phyloP scores from a whole-genome alignment of 2,888 invertebrate species.

The Caenorhabditis sp. region DNA sequence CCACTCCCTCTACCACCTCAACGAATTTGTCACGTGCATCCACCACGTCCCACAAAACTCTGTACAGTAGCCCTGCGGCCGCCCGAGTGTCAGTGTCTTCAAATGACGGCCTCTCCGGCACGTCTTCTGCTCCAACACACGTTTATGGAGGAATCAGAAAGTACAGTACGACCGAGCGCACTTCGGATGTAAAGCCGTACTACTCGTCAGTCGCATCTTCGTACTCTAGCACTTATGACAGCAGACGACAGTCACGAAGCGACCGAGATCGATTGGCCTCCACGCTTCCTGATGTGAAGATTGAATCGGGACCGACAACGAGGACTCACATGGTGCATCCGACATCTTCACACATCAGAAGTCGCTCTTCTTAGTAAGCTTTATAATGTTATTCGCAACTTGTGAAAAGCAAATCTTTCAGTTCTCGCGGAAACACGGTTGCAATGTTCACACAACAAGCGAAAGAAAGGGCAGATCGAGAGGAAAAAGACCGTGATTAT shows the following conservation, averaged over 20 bases:
- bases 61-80: slow-evolving; percentile 57
- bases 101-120: slow-evolving; percentile 31
- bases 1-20: slow-evolving; percentile 10
- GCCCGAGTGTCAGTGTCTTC: slow-evolving; percentile 50
- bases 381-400: not conserved
- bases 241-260: slow-evolving; percentile 20
- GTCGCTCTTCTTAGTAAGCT: slow-evolving; percentile 48
- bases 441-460: slow-evolving; percentile 61
- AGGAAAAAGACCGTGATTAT: slow-evolving; percentile 64
- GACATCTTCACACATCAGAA: slow-evolving; percentile 54
- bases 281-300: slow-evolving; percentile 30
- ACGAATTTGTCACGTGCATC: slow-evolving; percentile 30
- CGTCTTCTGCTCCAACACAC: slow-evolving; percentile 18
- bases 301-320: slow-evolving; percentile 48
- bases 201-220: slow-evolving; percentile 9
- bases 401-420: not conserved
- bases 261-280: slow-evolving; percentile 5
- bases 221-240: not conserved
- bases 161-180: slow-evolving; percentile 42
- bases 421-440: slow-evolving; percentile 31
- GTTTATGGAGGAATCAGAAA: slow-evolving; percentile 42
- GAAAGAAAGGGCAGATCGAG: slow-evolving; percentile 61
- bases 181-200: slow-evolving; percentile 21
- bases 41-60: slow-evolving; percentile 36
- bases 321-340: slow-evolving; percentile 58